phyloP scores from a whole-genome alignment of 2,797 vertebrate genomes.

The Ptychobarbus kaznakovi region DNA sequence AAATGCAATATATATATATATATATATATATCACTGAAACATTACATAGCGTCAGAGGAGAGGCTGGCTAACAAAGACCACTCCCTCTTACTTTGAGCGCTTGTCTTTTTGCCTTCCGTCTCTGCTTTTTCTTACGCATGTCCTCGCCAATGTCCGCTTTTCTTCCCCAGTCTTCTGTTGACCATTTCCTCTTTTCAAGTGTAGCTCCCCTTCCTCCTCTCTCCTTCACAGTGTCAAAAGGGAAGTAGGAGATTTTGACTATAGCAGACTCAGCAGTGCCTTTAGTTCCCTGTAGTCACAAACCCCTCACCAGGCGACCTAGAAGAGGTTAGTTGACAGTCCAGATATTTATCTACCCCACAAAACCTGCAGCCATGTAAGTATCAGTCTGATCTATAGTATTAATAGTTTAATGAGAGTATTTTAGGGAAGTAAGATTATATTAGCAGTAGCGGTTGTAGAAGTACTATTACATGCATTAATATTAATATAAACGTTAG shows the following conservation, averaged over 20 bases:
- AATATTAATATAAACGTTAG: not conserved
- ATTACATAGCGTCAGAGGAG: not conserved
- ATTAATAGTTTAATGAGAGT: not conserved
- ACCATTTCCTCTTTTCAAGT: conserved; percentile 72
- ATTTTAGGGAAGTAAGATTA: not conserved
- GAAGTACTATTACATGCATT: not conserved
- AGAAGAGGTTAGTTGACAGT: conserved; percentile 19
- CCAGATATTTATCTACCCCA: conserved; percentile 17
- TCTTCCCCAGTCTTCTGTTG: conserved; percentile 71
- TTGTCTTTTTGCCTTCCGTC: conserved; percentile 35
- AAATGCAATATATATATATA: conserved; percentile 4
- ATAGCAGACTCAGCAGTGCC: conserved; percentile 45
- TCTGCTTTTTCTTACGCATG: conserved; percentile 39
- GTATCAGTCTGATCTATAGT: conserved; percentile 4
- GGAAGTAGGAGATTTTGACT: conserved; percentile 56
- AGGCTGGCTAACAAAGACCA: not conserved
- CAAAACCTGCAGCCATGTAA: conserved; percentile 47
- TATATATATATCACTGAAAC: conserved; percentile 3
- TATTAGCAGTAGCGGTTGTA: not conserved
- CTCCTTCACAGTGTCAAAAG: conserved; percentile 55
- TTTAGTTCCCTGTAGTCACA: conserved; percentile 32
- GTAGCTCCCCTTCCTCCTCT: conserved; percentile 55
- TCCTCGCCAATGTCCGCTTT: conserved; percentile 73
- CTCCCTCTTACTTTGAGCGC: not conserved
- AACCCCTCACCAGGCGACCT: not conserved